Evolutionary conservation across 2,888 invertebrate genomes (phyloP), one percentile per base, ranked within the genome.

Genomic region (Acronicta psi): DNA sequence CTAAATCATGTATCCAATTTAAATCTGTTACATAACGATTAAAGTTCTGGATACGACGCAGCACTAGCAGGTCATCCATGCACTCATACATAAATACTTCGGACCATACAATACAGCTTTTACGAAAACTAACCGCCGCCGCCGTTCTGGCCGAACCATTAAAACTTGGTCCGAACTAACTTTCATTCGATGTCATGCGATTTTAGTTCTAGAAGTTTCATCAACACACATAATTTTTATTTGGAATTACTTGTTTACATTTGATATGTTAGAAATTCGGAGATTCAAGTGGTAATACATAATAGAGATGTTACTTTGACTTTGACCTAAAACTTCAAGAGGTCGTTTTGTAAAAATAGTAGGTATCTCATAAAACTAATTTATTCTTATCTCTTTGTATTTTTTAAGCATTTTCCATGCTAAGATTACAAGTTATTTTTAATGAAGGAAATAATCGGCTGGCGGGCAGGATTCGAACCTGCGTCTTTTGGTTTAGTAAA

Each of bases 121-220:
- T 67, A 72, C 66, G 69, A 71, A 74, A 80, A 83, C 80, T 78
- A 75, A 77, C 77, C 76, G 56, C 67, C 51, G 63, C 77, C 76
- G 56, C 67, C 51, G 63, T 70, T 57, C 73, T 73, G 59, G 71
- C 47, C 52, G 59, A 65, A 43, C 81, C 81, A 84, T 84, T 85
- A 84, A 84, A 85, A 84, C 80, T 86, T 84, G 45, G 45, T 60
- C 62, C 47, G 64, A 69, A 59, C 73, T 59, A 74, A 77, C 78
- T 81, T 85, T 77, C 61, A 72, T 76, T 69, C 73, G 60, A 72
- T 75, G 71, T 73, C 66, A 69, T 65, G 55, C 64, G 65, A 65
- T 62, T 73, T 66, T 64, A 70, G 59, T 55, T 23, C 40, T 51
- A 18, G 41, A 57, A 62, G 46, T 69, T 75, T 60, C 8, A 40